These are phyloP conservation scores for Willowsia nigromaculata DNA, from an alignment of 2,888 invertebrate species.

Conservation along the genomic window DNA sequence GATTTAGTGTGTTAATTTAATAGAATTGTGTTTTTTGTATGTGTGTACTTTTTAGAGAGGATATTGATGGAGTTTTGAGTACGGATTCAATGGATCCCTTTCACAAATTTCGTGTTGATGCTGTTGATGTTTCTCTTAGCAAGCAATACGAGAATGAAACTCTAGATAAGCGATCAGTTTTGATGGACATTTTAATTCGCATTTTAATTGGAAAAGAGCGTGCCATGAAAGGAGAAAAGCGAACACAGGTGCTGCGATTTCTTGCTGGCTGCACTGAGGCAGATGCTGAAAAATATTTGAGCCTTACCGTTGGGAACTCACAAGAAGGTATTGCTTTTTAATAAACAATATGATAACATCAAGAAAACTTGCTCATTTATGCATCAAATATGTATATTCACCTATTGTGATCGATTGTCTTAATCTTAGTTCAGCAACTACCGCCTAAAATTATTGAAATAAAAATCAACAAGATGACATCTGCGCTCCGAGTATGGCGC, in stretches of 20 bases:
- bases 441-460: conserved; percentile 74
- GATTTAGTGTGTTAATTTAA: too few species aligned
- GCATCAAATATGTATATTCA: neutral
- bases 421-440: conserved; percentile 50
- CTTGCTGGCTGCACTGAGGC: conserved; percentile 71
- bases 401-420: too few species aligned
- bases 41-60: conserved; percentile 63
- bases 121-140: conserved; percentile 69
- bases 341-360: conserved; percentile 14
- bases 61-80: conserved; percentile 72
- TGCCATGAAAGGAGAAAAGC: conserved; percentile 71
- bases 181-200: conserved; percentile 73
- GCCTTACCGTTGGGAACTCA: conserved; percentile 62
- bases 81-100: conserved; percentile 72
- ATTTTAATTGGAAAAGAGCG: conserved; percentile 75
- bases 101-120: conserved; percentile 73
- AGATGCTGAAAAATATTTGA: conserved; percentile 72
- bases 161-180: conserved; percentile 48
- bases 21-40: neutral
- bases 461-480: conserved; percentile 74
- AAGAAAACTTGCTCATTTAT: too few species aligned
- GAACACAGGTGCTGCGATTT: conserved; percentile 70
- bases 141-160: conserved; percentile 74
- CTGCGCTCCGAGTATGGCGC: conserved; percentile 70
- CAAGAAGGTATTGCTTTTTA: conserved; percentile 52